These are phyloP conservation scores for Aegypius monachus DNA, from an alignment of 2,113 vertebrate species.

Conservation along the genomic window DNA sequence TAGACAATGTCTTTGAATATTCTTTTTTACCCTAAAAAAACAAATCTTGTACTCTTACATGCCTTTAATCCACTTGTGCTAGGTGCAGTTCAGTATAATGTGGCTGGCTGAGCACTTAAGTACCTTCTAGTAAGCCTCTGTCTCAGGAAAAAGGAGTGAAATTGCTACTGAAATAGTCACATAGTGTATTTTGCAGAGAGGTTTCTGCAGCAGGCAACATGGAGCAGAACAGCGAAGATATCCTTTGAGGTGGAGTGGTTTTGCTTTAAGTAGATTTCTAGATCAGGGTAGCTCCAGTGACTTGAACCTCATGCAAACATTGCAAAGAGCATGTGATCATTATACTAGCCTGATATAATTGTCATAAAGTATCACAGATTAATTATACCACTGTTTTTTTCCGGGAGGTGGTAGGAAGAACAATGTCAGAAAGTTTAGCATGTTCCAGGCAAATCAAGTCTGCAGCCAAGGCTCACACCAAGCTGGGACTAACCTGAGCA, in stretches of 20 bases:
- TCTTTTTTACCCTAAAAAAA: background rate
- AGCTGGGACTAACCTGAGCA: background rate
- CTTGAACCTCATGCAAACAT: background rate
- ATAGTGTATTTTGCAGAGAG: background rate
- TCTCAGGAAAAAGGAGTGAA: background rate
- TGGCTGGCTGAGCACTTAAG: background rate
- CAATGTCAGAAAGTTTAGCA: background rate
- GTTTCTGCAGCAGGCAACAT: background rate
- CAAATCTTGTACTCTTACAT: background rate
- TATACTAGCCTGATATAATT: background rate
- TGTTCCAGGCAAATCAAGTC: background rate
- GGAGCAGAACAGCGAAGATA: background rate
- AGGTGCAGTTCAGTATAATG: background rate
- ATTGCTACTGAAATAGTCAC: background rate
- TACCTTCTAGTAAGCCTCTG: background rate
- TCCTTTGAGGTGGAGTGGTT: background rate
- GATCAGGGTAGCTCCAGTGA: background rate
- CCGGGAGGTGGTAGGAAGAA: background rate
- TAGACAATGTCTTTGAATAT: background rate
- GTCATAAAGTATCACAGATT: background rate
- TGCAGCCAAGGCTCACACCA: background rate
- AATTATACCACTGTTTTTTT: background rate
- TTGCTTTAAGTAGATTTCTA: background rate
- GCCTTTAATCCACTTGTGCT: background rate
- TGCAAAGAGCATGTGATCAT: background rate